Base-by-base conservation (phyloP, 2,797 vertebrate genomes). In the Halcyon smyrnensis region DNA sequence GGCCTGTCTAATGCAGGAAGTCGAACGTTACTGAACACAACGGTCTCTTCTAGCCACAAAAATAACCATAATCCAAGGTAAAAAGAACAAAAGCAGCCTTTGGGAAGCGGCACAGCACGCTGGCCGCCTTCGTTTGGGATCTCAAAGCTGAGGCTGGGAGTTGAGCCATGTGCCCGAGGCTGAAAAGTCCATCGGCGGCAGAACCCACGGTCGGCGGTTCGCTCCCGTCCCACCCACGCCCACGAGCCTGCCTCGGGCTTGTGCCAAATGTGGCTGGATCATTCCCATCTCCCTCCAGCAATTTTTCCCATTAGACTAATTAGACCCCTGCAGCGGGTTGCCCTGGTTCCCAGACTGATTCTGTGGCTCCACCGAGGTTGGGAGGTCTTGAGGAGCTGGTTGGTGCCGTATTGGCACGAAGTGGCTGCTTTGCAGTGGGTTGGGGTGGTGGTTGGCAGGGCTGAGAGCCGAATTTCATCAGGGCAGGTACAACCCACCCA, bases 351-450 rank as follows among this genome's bases (percentile, higher is more conserved):
- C 83, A 75, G 67, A 51, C 79, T 6, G 7, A 12, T 7, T 32
- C 14, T 13, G 6, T 19, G 32, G 48, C 54, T 63, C 43, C 0
- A 2, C 36, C 0, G 0, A 0, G 27, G 54, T n/a, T 19, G 57
- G 43, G 39, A 70, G 34, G 28, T 5, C 16, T 9, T 5, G 5
- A 34, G 37, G 57, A 54, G 85, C 46, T 15, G 45, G 84, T 46
- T 2, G 5, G 60, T 63, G 54, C 60, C 19, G 6, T 15, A 57
- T 27, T 48, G 10, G 63, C 46, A 12, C 8, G 3, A 24, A 85
- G 75, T 65, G 84, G 82, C 84, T 86, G 48, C 24, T 50, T 24
- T 50, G 48, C 48, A 50, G 48, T 7, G 24, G 25, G 63, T 69
- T n/a, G 2, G 69, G 41, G 32, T 12, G 24, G 48, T 2, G 41